A percentile compares a stretch with the other conserved stretches of the same genome.
Conservation (phyloP, 2,113 vertebrate genomes). For the Zapornia atra region DNA sequence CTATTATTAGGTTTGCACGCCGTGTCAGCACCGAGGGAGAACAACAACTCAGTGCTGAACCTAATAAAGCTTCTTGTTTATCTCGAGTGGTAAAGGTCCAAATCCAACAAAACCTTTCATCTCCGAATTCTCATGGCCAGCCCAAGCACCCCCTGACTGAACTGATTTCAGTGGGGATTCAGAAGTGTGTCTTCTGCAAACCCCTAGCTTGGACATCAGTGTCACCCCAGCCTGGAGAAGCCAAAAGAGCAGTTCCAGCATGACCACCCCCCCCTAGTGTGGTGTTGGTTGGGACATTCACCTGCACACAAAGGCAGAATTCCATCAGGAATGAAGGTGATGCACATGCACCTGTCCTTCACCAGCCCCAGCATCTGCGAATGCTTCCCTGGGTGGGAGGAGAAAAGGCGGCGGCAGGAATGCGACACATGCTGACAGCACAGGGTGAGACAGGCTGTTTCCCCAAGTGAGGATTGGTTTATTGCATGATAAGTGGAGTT, state of each 20-base stretch:
- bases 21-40: not conserved
- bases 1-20: not conserved
- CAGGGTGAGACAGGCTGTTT: not conserved
- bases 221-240: not conserved
- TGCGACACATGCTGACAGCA: not conserved
- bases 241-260: not conserved
- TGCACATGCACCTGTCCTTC: not conserved
- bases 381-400: not conserved
- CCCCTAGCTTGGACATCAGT: not conserved
- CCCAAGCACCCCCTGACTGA: not conserved
- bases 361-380: rapidly evolving
- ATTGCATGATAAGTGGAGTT: not conserved
- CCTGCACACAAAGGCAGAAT: not conserved
- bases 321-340: not conserved
- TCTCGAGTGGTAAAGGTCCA: not conserved
- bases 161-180: not conserved
- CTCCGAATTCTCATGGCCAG: rapidly evolving
- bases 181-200: not conserved
- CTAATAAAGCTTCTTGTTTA: not conserved
- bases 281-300: not conserved
- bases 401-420: not conserved
- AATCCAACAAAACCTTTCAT: not conserved
- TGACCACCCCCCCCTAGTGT: not conserved
- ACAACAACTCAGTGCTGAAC: not conserved
- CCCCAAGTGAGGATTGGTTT: not conserved